Evolutionary conservation across 2,113 vertebrate species (phyloP).

Genomic region (Scatophagus argus): DNA sequence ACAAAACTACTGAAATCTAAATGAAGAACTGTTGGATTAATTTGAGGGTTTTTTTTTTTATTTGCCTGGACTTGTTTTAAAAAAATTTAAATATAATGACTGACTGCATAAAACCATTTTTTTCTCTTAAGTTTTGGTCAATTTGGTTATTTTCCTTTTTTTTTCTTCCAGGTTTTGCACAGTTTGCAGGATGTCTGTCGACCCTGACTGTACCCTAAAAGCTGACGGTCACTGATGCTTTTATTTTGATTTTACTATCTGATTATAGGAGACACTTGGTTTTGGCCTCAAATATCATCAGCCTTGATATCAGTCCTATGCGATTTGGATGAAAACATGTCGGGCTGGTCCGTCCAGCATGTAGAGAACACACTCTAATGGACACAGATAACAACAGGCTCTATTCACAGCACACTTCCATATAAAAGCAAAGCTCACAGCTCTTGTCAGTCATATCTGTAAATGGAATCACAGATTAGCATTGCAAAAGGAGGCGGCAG

Average conservation of each 20-base stretch:
- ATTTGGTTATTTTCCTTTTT: too few relatives aligned
- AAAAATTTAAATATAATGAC: too few relatives aligned
- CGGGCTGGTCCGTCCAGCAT: background rate
- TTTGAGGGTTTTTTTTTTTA: too few relatives aligned
- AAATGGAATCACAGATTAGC: constrained; percentile 74
- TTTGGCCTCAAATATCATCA: background rate
- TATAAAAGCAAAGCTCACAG: constrained; percentile 13
- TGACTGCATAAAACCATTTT: too few relatives aligned
- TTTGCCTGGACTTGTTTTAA: too few relatives aligned
- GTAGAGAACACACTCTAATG: constrained; percentile 32
- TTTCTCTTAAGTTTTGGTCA: too few relatives aligned
- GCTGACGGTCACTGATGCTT: too few relatives aligned
- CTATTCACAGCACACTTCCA: constrained; percentile 60
- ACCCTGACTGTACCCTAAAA: background rate
- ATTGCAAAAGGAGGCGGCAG: constrained; percentile 71
- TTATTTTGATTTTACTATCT: background rate
- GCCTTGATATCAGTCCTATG: background rate
- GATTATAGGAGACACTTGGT: background rate
- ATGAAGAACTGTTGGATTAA: too few relatives aligned
- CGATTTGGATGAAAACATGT: background rate
- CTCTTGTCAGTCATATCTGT: constrained; percentile 67
- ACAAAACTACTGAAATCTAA: too few relatives aligned
- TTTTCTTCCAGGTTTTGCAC: too few relatives aligned
- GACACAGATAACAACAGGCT: constrained; percentile 50
- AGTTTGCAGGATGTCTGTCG: too few relatives aligned